Base-by-base conservation (phyloP, 1,140 invertebrate genomes). In the Metaphire vulgaris region DNA sequence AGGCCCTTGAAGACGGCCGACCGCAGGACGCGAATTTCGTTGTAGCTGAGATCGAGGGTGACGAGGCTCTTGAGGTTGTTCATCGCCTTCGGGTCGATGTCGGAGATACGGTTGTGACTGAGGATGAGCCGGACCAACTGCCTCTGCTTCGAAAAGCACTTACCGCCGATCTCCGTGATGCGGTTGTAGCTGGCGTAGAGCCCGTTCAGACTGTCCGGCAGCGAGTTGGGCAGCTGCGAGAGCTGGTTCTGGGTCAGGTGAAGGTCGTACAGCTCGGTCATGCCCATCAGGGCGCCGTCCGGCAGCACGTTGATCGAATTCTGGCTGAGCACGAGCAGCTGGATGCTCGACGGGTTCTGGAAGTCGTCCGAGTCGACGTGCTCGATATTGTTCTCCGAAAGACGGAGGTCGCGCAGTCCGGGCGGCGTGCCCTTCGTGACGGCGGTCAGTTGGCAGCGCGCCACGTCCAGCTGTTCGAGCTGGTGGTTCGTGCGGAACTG, bases 371-470 rank as follows among this genome's bases (percentile, higher is more conserved):
- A 28, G 2, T 26, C 72, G 64, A 77, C 73, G 14, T 30, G 86
- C 72, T 88, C 89, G 67, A 94, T 88, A 78, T 88, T 89, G 82
- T 97, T 97, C 21, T 91, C 90, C 0, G 91, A 89, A 0, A 96
- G 85, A 33, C 91, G 89, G 29, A 97, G 87, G 76, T 92, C 91
- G 30, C 92, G 87, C 26, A 97, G 91, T 0, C 92, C 94, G 82
- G 91, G 90, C 6, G 94, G 94, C 70, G 96, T 87, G 66, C 92
- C 91, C 70, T 91, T 91, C 0, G 94, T 94, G 29, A 97, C 91
- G 80, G 91, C 89, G 72, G 88, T 89, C 21, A 97, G 87, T 32
- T 91, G 91, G 0, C 92, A 93, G 75, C 90, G 89, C 1, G 93
- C 92, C 1, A 93, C 91, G 83, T 95, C 93, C 26, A 95, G 90